These are phyloP conservation scores for Dreissena polymorpha DNA, from an alignment of 1,140 invertebrate species.

Conservation along the genomic window DNA sequence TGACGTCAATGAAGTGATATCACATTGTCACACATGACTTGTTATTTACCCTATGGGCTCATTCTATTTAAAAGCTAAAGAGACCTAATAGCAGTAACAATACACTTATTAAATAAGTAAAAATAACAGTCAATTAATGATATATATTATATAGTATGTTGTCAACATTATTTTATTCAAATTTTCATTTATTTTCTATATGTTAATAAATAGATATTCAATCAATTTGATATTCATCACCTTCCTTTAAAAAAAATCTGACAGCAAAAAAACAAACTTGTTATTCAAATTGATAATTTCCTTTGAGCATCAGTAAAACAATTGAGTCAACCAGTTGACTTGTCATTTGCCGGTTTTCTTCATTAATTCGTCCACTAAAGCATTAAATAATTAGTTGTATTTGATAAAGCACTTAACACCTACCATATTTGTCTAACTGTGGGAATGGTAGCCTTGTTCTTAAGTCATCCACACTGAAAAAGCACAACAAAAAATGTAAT, in stretches of 20 bases:
- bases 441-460: slow-evolving; percentile 69
- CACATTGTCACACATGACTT: too few relatives aligned
- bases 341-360: neutral
- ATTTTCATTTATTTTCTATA: neutral
- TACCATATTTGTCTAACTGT: slow-evolving; percentile 76
- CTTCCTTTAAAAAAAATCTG: neutral
- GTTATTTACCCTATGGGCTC: too few relatives aligned
- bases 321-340: too few relatives aligned
- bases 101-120: too few relatives aligned
- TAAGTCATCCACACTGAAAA: slow-evolving; percentile 65
- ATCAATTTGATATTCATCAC: neutral
- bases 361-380: neutral
- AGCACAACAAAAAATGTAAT: neutral
- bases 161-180: too few relatives aligned
- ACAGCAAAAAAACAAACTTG: too few relatives aligned
- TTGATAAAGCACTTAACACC: neutral
- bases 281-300: neutral
- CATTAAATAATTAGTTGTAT: neutral
- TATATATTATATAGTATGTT: too few relatives aligned
- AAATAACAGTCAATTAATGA: too few relatives aligned
- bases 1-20: too few relatives aligned
- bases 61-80: too few relatives aligned
- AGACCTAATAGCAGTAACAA: too few relatives aligned
- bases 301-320: neutral
- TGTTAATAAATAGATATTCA: neutral